Conservation (phyloP, 2,888 invertebrate genomes). For the Sisyra terminalis region DNA sequence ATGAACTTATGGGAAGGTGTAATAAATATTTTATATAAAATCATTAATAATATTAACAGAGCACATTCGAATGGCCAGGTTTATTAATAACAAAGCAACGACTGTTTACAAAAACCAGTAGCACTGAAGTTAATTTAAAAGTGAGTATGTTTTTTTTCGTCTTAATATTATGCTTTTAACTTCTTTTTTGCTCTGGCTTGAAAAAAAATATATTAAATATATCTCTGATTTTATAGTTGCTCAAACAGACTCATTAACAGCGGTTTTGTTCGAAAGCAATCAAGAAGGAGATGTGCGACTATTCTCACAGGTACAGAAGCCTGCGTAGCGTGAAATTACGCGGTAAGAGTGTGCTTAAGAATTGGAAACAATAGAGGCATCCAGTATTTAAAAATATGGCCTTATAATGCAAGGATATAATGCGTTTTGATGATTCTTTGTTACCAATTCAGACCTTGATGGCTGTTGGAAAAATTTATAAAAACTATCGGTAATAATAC, state of each 20-base stretch:
- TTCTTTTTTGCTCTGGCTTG: too few relatives aligned
- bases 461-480: too few relatives aligned
- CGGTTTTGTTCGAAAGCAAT: background rate
- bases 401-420: background rate
- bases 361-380: conserved; percentile 13
- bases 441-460: too few relatives aligned
- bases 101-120: conserved; percentile 21
- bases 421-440: too few relatives aligned
- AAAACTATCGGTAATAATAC: too few relatives aligned
- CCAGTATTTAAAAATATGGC: conserved; percentile 8
- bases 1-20: too few relatives aligned
- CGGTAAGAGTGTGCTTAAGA: conserved; percentile 15
- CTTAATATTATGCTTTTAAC: background rate
- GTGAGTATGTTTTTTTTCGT: conserved; percentile 19
- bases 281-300: conserved; percentile 1
- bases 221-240: too few relatives aligned
- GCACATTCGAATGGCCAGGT: background rate
- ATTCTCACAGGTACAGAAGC: conserved; percentile 6
- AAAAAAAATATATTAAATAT: too few relatives aligned
- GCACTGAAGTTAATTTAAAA: conserved; percentile 23
- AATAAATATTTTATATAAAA: too few relatives aligned
- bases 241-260: conserved; percentile 1
- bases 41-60: background rate
- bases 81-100: background rate
- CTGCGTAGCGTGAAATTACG: conserved; percentile 14